These are phyloP conservation scores for Calcarius ornatus DNA, from an alignment of 2,113 vertebrate species.

Conservation along the genomic window DNA sequence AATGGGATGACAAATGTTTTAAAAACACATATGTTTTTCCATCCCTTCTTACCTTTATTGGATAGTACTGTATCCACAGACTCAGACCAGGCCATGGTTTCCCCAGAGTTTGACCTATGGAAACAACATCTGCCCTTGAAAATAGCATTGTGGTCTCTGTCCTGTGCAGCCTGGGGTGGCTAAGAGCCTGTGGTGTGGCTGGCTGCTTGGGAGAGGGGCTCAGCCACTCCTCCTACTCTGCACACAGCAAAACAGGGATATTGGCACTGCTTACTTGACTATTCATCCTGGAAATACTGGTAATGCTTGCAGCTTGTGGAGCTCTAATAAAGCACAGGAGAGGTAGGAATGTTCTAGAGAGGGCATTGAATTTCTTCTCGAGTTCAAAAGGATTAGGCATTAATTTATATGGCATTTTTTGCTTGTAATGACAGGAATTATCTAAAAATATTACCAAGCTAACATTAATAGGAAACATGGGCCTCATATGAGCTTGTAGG, in stretches of 20 bases:
- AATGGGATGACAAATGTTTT: background rate
- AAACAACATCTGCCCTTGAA: slow-evolving; percentile 95
- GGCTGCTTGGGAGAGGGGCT: background rate
- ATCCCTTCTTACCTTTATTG: slow-evolving; percentile 84
- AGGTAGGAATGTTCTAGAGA: background rate
- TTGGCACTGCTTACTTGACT: background rate
- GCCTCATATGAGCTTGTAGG: background rate
- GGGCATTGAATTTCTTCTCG: background rate
- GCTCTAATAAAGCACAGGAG: background rate
- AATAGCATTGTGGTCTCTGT: slow-evolving; percentile 85
- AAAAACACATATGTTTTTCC: background rate
- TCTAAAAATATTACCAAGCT: background rate
- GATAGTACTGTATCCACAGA: slow-evolving; percentile 88
- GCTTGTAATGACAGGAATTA: background rate
- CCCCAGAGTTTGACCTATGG: slow-evolving; percentile 80
- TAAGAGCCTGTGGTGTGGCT: background rate
- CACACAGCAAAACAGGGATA: background rate
- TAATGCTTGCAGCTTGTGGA: background rate
- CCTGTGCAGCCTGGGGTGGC: slow-evolving; percentile 28
- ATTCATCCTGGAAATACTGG: background rate
- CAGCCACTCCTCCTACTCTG: background rate
- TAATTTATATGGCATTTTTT: background rate
- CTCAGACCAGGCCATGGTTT: slow-evolving; percentile 81
- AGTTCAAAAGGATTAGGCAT: background rate
- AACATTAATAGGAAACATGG: background rate